phyloP scores from a whole-genome alignment of 2,113 vertebrate species.

The Emydura subglobosa region DNA sequence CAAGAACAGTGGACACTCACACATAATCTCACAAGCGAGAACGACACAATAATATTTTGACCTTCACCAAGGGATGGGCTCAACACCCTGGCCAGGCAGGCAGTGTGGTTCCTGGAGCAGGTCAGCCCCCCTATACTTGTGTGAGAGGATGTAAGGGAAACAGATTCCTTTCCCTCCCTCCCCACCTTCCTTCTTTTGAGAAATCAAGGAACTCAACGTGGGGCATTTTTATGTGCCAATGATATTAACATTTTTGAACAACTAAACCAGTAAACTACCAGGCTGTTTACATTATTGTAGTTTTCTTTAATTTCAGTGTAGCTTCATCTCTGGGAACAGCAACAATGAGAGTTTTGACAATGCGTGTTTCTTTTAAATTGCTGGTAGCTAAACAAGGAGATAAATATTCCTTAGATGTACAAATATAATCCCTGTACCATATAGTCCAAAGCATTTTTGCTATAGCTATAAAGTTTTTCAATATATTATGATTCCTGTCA shows the following conservation, averaged over 20 bases:
- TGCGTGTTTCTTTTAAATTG: not conserved
- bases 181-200: too few species aligned
- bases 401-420: conserved; percentile 9
- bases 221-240: not conserved
- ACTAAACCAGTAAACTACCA: not conserved
- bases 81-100: too few species aligned
- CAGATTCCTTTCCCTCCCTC: too few species aligned
- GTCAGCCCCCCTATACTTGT: too few species aligned
- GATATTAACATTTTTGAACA: not conserved
- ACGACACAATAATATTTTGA: not conserved
- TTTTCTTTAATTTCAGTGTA: not conserved
- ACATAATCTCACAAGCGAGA: not conserved
- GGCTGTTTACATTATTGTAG: not conserved
- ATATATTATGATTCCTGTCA: not conserved
- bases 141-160: too few species aligned
- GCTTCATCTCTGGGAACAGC: not conserved
- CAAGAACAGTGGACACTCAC: not conserved
- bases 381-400: not conserved
- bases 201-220: too few species aligned
- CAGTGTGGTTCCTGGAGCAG: too few species aligned
- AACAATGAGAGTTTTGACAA: not conserved
- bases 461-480: not conserved
- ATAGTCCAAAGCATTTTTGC: conserved; percentile 23
- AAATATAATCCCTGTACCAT: not conserved
- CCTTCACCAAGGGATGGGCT: too few species aligned